A percentile compares a stretch with the other conserved stretches of the same genome.
Conservation (phyloP, 2,888 invertebrate genomes). For the Mesorhabditis belari region DNA sequence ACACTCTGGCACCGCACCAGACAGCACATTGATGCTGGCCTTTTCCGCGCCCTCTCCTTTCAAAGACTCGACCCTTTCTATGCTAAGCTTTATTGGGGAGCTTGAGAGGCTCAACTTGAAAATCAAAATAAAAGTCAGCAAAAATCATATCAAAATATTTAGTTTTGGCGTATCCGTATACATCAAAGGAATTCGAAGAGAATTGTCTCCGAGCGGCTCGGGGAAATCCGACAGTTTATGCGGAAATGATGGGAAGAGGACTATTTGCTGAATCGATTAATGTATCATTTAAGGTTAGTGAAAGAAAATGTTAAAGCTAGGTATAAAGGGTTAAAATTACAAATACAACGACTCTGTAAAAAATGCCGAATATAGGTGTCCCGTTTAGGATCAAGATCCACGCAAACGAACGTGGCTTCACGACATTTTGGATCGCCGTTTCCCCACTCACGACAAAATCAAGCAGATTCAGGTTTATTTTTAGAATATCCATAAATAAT, state of each 20-base stretch:
- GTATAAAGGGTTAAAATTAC: too few species aligned
- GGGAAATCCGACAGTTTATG: slow-evolving; percentile 22
- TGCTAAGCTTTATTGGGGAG: too few species aligned
- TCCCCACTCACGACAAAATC: slow-evolving; percentile 26
- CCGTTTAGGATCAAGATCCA: slow-evolving; percentile 29
- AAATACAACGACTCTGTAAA: too few species aligned
- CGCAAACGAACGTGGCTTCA: slow-evolving; percentile 35
- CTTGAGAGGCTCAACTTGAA: too few species aligned
- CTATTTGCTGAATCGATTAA: slow-evolving; percentile 28
- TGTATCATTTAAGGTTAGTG: slow-evolving; percentile 33
- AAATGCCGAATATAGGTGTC: too few species aligned
- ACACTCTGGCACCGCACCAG: too few species aligned
- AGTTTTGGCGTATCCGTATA: slow-evolving; percentile 29
- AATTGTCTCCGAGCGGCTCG: slow-evolving; percentile 18
- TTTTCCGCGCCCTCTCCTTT: too few species aligned
- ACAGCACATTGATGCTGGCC: too few species aligned
- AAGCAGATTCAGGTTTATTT: slow-evolving; percentile 6
- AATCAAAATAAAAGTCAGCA: too few species aligned
- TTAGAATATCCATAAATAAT: not conserved
- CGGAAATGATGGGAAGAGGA: slow-evolving; percentile 23
- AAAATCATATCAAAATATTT: not conserved
- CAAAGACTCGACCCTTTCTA: too few species aligned
- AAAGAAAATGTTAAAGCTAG: too few species aligned
- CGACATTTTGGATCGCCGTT: slow-evolving; percentile 26
- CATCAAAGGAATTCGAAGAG: slow-evolving; percentile 23